Conservation (phyloP, 1,140 invertebrate species). For the Ganaspis sp. region DNA sequence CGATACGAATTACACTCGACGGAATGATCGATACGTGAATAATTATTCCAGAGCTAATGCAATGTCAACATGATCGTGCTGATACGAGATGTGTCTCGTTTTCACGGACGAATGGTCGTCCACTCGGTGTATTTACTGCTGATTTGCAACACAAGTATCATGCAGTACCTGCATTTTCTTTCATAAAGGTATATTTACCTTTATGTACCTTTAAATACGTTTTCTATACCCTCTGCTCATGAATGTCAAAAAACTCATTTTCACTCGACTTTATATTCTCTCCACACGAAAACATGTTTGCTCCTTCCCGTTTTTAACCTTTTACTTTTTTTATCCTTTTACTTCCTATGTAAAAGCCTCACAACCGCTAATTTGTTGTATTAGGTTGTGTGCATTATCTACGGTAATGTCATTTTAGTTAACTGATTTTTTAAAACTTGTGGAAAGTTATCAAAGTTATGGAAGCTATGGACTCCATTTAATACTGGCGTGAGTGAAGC, state of each 20-base stretch:
- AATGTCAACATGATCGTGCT: constrained; percentile 52
- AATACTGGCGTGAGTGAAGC: too few relatives aligned
- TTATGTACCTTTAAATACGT: too few relatives aligned
- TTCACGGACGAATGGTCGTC: background rate
- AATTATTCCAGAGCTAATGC: constrained; percentile 61
- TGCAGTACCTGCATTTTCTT: background rate
- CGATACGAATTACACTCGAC: constrained; percentile 54
- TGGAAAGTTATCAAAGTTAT: too few relatives aligned
- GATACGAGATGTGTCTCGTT: constrained; percentile 16
- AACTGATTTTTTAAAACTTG: background rate
- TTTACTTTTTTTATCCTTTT: background rate
- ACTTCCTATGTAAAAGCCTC: background rate
- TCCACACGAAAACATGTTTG: too few relatives aligned
- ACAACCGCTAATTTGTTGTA: background rate
- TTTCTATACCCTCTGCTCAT: background rate
- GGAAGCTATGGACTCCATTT: too few relatives aligned
- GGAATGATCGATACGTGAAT: constrained; percentile 62
- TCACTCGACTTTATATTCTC: too few relatives aligned
- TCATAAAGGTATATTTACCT: constrained; percentile 7
- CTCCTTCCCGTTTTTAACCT: too few relatives aligned
- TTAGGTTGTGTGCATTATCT: background rate
- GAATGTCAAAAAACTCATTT: background rate
- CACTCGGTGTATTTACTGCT: constrained; percentile 31
- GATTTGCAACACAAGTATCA: background rate
- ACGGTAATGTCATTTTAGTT: background rate